Evolutionary conservation across 92 coral and sea anemone genomes (phyloP).

Genomic region (Hydrozoanthus gracilis): DNA sequence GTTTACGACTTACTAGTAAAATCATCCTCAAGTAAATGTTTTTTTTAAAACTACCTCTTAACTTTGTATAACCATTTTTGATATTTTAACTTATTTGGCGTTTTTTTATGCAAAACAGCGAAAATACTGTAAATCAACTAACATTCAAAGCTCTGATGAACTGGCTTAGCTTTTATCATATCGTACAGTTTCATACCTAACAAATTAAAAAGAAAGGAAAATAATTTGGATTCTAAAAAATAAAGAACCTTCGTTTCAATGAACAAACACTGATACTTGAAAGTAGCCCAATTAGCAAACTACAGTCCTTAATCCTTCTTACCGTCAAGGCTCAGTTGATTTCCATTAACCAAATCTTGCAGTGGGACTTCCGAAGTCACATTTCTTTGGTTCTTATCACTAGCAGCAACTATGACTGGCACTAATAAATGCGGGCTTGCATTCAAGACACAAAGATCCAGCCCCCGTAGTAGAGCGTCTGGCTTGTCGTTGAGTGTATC

Average conservation of each 20-base stretch:
- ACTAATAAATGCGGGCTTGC: slow-evolving; percentile 55
- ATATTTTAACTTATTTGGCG: no score
- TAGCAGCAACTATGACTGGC: slow-evolving; percentile 75
- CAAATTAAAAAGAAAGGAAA: no score
- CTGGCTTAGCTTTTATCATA: no score
- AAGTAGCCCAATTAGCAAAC: neutral
- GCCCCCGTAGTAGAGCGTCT: slow-evolving; percentile 52
- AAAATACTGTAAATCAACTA: no score
- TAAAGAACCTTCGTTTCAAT: no score
- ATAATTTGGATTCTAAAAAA: no score
- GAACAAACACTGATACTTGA: neutral
- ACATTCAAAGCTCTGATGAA: no score
- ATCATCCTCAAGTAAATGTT: no score
- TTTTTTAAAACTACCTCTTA: no score
- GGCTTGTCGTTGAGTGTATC: slow-evolving; percentile 39
- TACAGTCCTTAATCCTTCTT: neutral
- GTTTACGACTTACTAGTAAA: no score
- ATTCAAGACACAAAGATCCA: slow-evolving; percentile 52
- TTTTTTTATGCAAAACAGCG: slow-evolving; percentile 4
- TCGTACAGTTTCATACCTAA: no score
- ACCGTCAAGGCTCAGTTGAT: slow-evolving; percentile 64
- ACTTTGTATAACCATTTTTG: no score
- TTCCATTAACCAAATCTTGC: slow-evolving; percentile 70
- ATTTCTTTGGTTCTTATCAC: slow-evolving; percentile 55
- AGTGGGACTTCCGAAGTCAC: slow-evolving; percentile 64